phyloP scores from a whole-genome alignment of 1,140 invertebrate species.

The Neodiprion virginianus region DNA sequence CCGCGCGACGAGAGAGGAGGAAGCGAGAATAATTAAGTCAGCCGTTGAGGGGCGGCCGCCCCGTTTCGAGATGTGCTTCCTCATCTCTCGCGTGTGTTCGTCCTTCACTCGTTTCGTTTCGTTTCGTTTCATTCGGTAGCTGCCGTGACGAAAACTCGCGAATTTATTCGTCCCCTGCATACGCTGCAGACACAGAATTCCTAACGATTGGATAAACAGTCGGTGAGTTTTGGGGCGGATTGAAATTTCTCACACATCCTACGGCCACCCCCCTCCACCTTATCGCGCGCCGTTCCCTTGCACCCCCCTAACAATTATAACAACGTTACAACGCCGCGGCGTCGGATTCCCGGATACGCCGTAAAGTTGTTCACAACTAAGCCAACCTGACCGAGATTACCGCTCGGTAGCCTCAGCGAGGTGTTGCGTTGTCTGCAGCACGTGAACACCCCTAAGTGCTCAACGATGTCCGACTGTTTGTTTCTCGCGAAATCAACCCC shows the following conservation, averaged over 20 bases:
- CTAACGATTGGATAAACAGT: conserved; percentile 3
- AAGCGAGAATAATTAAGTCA: background rate
- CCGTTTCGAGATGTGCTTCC: background rate
- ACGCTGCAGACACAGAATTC: background rate
- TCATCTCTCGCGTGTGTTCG: background rate
- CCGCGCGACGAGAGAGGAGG: background rate
- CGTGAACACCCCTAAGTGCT: background rate
- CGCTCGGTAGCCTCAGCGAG: background rate
- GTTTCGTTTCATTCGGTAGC: no score
- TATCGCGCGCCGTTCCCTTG: no score
- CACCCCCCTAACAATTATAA: background rate
- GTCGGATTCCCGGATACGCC: background rate
- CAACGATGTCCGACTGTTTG: background rate
- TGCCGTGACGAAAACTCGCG: background rate
- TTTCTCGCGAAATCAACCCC: no score
- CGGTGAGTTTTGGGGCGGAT: background rate
- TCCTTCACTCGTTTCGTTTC: background rate
- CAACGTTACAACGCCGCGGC: background rate
- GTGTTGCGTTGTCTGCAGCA: no score
- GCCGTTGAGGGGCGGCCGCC: background rate
- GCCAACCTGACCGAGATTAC: background rate
- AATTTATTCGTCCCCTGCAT: background rate
- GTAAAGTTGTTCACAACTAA: background rate
- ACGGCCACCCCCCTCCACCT: background rate
- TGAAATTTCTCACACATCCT: background rate